phyloP scores from a whole-genome alignment of 1,140 invertebrate genomes.

The Apocrypta bakeri region DNA sequence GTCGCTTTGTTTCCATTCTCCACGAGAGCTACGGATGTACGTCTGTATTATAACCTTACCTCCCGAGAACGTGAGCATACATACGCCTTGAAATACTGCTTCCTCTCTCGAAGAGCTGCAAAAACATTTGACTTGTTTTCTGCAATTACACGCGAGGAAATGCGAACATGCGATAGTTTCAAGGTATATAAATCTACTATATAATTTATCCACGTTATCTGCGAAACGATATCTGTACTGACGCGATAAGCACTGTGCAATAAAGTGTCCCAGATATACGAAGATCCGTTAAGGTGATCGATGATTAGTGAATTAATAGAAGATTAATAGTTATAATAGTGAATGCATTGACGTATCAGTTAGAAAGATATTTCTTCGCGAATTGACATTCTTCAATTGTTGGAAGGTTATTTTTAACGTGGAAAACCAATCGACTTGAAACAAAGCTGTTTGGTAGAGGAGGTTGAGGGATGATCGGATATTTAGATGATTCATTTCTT shows the following conservation, averaged over 20 bases:
- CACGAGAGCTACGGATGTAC: neutral
- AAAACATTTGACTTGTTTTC: neutral
- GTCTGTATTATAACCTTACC: neutral
- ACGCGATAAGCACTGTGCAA: slow-evolving; percentile 5
- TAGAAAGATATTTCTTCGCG: no score
- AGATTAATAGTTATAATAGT: no score
- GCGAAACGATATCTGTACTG: slow-evolving; percentile 11
- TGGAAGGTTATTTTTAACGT: no score
- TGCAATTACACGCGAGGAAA: neutral
- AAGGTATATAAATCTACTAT: slow-evolving; percentile 10
- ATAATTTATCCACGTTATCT: slow-evolving; percentile 30
- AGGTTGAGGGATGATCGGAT: no score
- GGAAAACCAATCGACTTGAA: no score
- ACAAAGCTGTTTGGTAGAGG: no score
- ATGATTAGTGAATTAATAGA: slow-evolving; percentile 9
- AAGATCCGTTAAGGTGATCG: slow-evolving; percentile 14
- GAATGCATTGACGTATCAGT: neutral
- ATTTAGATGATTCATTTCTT: no score
- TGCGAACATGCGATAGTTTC: neutral
- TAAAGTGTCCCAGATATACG: no score
- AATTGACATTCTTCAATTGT: no score
- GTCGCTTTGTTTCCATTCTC: slow-evolving; percentile 32
- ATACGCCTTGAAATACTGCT: slow-evolving; percentile 9
- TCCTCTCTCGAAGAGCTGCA: neutral
- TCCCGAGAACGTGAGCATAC: neutral